These are phyloP conservation scores for Helicoverpa assulta DNA, from an alignment of 2,888 invertebrate species.

Conservation along the genomic window DNA sequence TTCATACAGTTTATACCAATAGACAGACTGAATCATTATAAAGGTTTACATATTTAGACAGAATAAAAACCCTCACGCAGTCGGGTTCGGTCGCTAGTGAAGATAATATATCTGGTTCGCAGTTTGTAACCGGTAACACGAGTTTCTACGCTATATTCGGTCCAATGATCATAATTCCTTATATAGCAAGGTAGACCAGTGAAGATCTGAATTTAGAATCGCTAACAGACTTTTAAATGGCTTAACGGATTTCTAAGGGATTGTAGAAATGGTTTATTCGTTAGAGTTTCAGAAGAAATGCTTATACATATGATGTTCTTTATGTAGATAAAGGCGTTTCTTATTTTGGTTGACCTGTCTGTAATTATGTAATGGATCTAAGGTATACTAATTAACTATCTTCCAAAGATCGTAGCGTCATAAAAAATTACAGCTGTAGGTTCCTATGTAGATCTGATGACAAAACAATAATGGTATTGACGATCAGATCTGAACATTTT, in stretches of 20 bases:
- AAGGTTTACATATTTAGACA: too few species aligned
- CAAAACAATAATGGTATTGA: too few species aligned
- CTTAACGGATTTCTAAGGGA: constrained; percentile 48
- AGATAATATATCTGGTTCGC: constrained; percentile 63
- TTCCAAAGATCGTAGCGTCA: too few species aligned
- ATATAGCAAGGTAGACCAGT: constrained; percentile 51
- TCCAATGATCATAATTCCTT: constrained; percentile 59
- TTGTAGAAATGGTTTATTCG: constrained; percentile 37
- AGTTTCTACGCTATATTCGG: constrained; percentile 65
- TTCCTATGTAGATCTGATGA: too few species aligned
- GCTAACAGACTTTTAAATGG: constrained; percentile 62
- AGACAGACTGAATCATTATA: too few species aligned
- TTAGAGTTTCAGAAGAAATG: constrained; percentile 11
- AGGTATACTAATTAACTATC: too few species aligned
- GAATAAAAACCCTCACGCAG: too few species aligned
- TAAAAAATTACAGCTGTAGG: too few species aligned
- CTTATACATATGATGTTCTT: constrained; percentile 28
- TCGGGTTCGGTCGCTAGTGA: constrained; percentile 15
- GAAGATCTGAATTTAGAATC: constrained; percentile 57
- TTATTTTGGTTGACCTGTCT: too few species aligned
- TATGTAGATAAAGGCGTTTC: background rate
- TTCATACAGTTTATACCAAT: too few species aligned
- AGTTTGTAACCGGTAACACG: constrained; percentile 70
- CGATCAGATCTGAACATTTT: too few species aligned
- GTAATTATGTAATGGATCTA: too few species aligned